Percentiles rank a stretch among this genome's conserved stretches.
Conservation (phyloP, 2,888 invertebrate species). For the Scaptomyza tumidula region DNA sequence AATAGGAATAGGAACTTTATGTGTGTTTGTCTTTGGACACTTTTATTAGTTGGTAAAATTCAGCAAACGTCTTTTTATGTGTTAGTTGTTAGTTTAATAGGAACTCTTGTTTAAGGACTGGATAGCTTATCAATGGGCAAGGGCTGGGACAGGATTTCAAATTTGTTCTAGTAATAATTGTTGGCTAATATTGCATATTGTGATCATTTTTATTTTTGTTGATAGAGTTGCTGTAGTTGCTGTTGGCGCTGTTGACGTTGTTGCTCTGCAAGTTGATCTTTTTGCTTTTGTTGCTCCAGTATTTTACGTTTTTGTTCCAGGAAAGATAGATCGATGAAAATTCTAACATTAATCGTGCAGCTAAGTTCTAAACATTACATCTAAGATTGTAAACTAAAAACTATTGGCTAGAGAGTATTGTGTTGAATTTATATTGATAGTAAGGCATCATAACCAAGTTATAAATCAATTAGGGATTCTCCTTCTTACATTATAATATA, state of each 20-base stretch:
- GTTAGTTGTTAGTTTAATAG: slow-evolving; percentile 48
- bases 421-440: slow-evolving; percentile 21
- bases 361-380: slow-evolving; percentile 78
- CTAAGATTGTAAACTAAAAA: slow-evolving; percentile 31
- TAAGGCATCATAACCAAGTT: slow-evolving; percentile 5
- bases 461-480: slow-evolving; percentile 16
- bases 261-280: slow-evolving; percentile 83
- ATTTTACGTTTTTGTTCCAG: slow-evolving; percentile 89
- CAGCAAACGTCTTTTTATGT: slow-evolving; percentile 64
- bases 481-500: slow-evolving; percentile 28
- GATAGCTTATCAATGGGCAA: slow-evolving; percentile 42
- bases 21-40: slow-evolving; percentile 57
- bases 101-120: slow-evolving; percentile 36
- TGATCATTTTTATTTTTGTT: slow-evolving; percentile 76
- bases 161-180: slow-evolving; percentile 45
- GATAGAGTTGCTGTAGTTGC: slow-evolving; percentile 84
- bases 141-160: slow-evolving; percentile 28
- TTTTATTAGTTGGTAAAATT: slow-evolving; percentile 53
- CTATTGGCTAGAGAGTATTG: slow-evolving; percentile 48
- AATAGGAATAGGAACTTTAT: slow-evolving; percentile 56
- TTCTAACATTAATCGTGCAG: slow-evolving; percentile 87
- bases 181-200: slow-evolving; percentile 45
- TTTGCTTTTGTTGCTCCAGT: slow-evolving; percentile 87
- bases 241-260: slow-evolving; percentile 82
- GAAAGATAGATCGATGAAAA: slow-evolving; percentile 94